A percentile compares a stretch with the other conserved stretches of the same genome.
phyloP scores from a whole-genome alignment of 2,113 vertebrate genomes.

The Rhegmatorhina hoffmannsi region DNA sequence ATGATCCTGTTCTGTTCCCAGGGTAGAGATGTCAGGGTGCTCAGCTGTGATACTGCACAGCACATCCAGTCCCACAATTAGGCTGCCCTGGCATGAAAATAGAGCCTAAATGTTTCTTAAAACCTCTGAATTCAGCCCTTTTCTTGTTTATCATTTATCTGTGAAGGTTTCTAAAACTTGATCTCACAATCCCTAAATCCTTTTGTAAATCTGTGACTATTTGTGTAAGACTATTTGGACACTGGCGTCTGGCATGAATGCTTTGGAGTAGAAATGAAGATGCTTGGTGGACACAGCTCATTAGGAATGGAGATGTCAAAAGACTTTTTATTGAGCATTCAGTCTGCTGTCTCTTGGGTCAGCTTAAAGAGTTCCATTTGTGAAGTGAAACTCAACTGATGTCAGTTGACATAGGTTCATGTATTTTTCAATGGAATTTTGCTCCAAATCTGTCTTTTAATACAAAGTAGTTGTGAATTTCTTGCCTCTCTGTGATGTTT shows the following conservation, averaged over 20 bases:
- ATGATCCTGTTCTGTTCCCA: neutral
- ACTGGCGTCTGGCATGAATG: neutral
- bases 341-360: neutral
- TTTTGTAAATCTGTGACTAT: neutral
- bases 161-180: neutral
- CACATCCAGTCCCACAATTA: neutral
- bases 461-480: neutral
- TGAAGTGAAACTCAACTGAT: neutral
- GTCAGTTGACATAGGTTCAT: neutral
- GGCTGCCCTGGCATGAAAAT: neutral
- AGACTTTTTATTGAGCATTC: neutral
- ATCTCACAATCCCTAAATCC: neutral
- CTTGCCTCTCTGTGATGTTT: neutral
- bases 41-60: neutral
- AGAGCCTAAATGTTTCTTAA: neutral
- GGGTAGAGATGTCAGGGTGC: neutral
- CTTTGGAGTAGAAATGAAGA: neutral
- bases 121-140: neutral
- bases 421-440: constrained; percentile 23
- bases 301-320: neutral
- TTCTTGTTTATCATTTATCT: neutral
- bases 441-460: constrained; percentile 4
- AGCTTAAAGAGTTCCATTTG: neutral
- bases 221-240: neutral
- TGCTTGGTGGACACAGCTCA: neutral